A percentile compares a stretch with the other conserved stretches of the same genome.
phyloP scores from a whole-genome alignment of 2,113 vertebrate genomes.

The Tachuris rubrigastra region DNA sequence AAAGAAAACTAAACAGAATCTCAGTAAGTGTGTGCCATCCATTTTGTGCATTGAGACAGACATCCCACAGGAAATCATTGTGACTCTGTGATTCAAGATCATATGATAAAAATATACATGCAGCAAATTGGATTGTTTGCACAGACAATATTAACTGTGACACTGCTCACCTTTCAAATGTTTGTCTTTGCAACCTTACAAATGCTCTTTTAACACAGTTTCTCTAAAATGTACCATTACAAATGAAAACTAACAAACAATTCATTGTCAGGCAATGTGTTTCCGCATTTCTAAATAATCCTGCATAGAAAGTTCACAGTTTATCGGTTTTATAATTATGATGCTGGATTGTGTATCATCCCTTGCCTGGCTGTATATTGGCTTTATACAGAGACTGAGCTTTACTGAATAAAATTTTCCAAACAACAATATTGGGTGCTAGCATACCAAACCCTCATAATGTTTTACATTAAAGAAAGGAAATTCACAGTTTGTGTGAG shows the following conservation, averaged over 20 bases:
- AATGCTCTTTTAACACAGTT: background rate
- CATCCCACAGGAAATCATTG: background rate
- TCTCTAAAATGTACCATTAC: background rate
- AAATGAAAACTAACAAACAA: background rate
- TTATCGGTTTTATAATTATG: background rate
- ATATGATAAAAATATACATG: background rate
- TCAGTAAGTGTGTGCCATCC: background rate
- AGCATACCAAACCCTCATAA: background rate
- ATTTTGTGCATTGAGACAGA: background rate
- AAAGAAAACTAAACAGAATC: background rate
- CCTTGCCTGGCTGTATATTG: background rate
- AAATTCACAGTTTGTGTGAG: background rate
- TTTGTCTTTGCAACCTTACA: background rate
- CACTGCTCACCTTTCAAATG: background rate
- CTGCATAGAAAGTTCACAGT: background rate
- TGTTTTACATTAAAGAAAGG: background rate
- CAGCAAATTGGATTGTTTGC: background rate
- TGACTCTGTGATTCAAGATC: background rate
- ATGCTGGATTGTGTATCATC: background rate
- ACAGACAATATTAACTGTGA: background rate
- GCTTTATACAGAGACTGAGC: background rate
- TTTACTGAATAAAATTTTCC: background rate
- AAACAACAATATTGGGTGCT: conserved; percentile 34
- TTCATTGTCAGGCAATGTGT: background rate
- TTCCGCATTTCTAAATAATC: background rate